Base-by-base conservation (phyloP, 2,113 vertebrate genomes). In the Xenopus laevis region DNA sequence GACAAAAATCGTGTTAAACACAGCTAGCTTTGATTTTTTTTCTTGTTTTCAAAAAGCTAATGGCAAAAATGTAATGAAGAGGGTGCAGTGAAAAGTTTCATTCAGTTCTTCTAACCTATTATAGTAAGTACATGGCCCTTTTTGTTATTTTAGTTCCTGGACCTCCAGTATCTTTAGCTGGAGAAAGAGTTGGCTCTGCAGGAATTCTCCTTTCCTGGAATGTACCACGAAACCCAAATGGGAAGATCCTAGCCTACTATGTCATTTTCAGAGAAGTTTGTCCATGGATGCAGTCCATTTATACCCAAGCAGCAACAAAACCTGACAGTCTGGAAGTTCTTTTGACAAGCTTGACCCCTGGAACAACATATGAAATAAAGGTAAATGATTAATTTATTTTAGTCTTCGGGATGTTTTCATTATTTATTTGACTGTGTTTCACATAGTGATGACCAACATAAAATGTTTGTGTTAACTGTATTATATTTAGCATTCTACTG, bases 261-360 rank as follows among this genome's bases (percentile, higher is more conserved):
- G 92, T 98, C 80, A 94, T 94, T 83, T 98, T 97, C 78, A 97
- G 93, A 80, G 96, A 98, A 78, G 92, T 98, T 70, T 99, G 97
- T 77, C 97, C 97, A 0, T 96, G 95, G 80, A 89, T 92, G 10
- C 92, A 97, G 79, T 58, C 89, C n/a, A 27, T 27, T 50, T 97
- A 96, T 69, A 94, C 89, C 20, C 88, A 93, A 80, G 90, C 93
- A 65, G 87, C 83, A 76, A 86, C 88, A 74, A 89, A 82, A 60
- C 83, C 93, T 57, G 93, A 96, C 11, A 88, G 91, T 78, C 83
- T 93, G 76, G 96, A 98, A 83, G 93, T 89, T 74, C 93, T 99
- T 72, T 89, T 98, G 33, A 98, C 93, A 66, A 95, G 83, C 76
- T 91, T 98, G 64, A 94, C 90, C 58, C 93, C 96, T 62, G 96